phyloP scores from a whole-genome alignment of 23 tunicate genomes.

The Botrylloides violaceus region DNA sequence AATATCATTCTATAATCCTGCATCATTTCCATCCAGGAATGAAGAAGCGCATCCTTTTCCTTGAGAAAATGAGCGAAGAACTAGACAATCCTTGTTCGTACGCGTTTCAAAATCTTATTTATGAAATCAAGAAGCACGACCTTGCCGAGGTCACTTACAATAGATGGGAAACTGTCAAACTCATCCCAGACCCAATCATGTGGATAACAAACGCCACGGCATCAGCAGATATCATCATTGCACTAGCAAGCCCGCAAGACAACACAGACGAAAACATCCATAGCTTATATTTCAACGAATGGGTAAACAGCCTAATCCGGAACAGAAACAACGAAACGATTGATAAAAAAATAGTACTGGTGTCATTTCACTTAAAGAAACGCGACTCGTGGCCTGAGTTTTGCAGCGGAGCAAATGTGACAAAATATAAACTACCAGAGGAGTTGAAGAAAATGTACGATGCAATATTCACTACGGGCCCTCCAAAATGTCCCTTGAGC shows the following conservation, averaged over 20 bases:
- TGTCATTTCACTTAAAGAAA: not conserved
- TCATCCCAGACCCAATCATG: not conserved
- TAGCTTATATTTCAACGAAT: not conserved
- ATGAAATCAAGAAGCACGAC: slow-evolving; percentile 13
- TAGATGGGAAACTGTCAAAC: slow-evolving; percentile 12
- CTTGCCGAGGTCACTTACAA: slow-evolving; percentile 6
- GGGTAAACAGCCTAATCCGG: not conserved
- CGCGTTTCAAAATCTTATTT: slow-evolving; percentile 11
- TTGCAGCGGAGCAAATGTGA: not conserved
- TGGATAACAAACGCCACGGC: slow-evolving; percentile 1
- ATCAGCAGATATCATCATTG: slow-evolving; percentile 10
- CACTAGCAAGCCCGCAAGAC: not conserved
- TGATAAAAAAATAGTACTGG: not conserved
- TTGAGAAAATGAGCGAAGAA: slow-evolving; percentile 9
- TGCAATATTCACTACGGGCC: not conserved
- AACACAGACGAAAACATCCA: not conserved
- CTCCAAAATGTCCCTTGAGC: not conserved
- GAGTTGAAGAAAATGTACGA: not conserved
- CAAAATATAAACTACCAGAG: not conserved
- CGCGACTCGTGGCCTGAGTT: not conserved
- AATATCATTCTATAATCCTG: too few relatives aligned
- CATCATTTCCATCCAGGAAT: not conserved
- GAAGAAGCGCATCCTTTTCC: not conserved
- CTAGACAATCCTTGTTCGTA: slow-evolving; percentile 2
- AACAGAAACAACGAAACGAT: not conserved